Evolutionary conservation across 2,888 invertebrate species (phyloP).

Genomic region (Carterocephalus palaemon): DNA sequence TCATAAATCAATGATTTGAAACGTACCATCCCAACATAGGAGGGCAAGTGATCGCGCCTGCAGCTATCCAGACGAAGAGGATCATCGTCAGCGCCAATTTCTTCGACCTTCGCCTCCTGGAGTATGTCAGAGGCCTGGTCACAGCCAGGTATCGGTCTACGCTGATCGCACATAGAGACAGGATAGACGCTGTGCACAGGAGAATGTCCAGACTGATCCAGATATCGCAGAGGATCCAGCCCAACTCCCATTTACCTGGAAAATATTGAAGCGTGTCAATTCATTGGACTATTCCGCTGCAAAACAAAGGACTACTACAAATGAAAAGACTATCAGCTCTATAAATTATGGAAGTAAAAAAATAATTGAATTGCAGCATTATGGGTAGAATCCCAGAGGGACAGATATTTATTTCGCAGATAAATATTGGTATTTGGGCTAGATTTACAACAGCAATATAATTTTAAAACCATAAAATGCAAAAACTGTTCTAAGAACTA

Average conservation of each 20-base stretch:
- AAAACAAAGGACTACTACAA: no score
- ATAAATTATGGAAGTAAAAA: no score
- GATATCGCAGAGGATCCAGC: conserved; percentile 91
- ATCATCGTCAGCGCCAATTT: conserved; percentile 92
- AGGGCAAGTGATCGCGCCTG: conserved; percentile 94
- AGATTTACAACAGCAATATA: no score
- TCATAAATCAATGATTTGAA: background rate
- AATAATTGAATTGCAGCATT: no score
- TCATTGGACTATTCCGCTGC: no score
- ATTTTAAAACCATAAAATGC: no score
- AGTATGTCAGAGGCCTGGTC: conserved; percentile 94
- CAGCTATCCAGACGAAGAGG: conserved; percentile 92
- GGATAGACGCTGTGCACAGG: conserved; percentile 94
- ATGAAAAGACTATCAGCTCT: no score
- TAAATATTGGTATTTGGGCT: no score
- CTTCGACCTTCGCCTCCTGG: conserved; percentile 90
- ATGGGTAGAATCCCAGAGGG: no score
- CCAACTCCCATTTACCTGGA: conserved; percentile 91
- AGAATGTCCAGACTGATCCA: conserved; percentile 97
- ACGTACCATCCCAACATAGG: conserved; percentile 94
- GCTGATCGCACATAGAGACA: conserved; percentile 95
- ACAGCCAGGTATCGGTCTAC: conserved; percentile 95
- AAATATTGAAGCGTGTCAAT: conserved; percentile 19
- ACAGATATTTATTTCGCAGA: no score
- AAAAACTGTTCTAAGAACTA: background rate